Evolutionary conservation across 2,113 vertebrate species (phyloP).

Genomic region (Aepyceros melampus): DNA sequence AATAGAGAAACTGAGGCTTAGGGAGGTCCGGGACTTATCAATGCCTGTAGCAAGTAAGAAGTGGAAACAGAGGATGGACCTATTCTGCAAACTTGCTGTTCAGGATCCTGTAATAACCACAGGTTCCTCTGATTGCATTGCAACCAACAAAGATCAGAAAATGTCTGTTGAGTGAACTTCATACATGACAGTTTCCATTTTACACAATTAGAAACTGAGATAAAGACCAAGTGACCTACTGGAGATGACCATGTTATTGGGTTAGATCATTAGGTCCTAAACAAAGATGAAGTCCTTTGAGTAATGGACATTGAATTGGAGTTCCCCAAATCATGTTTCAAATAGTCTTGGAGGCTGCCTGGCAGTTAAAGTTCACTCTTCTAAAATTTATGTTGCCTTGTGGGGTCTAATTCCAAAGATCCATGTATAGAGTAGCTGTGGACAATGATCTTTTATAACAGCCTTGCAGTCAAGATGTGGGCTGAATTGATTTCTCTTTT

Average conservation of each 20-base stretch:
- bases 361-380: neutral
- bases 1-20: neutral
- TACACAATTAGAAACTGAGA: neutral
- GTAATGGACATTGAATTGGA: neutral
- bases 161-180: neutral
- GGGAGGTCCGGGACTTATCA: neutral
- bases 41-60: rapidly evolving
- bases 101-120: neutral
- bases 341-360: neutral
- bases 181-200: neutral
- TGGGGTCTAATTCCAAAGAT: conserved; percentile 45
- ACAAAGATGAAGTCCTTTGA: neutral
- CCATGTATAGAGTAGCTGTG: neutral
- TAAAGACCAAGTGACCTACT: neutral
- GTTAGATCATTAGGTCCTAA: neutral
- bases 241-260: neutral
- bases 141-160: neutral
- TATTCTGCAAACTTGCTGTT: neutral
- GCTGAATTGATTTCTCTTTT: conserved; percentile 33
- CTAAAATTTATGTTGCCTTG: neutral
- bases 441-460: conserved; percentile 24
- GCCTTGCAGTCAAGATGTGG: neutral
- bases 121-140: neutral
- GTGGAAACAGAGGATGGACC: neutral
- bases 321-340: neutral